Percentiles rank a stretch among this genome's conserved stretches.
These are phyloP conservation scores for Hylomyscus alleni DNA, from an alignment of 2,797 vertebrate genomes.

Conservation along the genomic window DNA sequence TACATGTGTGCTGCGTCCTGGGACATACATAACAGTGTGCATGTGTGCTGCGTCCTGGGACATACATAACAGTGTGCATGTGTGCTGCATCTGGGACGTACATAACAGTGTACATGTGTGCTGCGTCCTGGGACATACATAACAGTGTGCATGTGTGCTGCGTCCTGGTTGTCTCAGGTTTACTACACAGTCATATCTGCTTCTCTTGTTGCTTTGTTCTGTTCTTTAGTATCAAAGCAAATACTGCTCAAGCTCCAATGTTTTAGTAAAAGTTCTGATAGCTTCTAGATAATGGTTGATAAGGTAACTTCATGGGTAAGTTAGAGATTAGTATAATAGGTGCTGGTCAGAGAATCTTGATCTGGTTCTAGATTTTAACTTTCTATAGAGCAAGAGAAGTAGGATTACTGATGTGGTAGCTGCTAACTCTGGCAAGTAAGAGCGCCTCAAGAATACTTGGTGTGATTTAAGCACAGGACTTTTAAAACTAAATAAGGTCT, in stretches of 20 bases:
- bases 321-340: not conserved
- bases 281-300: slow-evolving; percentile 31
- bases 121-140: no score
- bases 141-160: not conserved
- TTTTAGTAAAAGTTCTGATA: slow-evolving; percentile 22
- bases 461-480: not conserved
- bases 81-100: not conserved
- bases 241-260: not conserved
- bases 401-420: not conserved
- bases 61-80: not conserved
- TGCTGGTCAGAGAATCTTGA: not conserved
- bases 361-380: slow-evolving; percentile 34
- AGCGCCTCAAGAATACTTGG: not conserved
- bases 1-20: not conserved
- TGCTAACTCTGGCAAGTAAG: not conserved
- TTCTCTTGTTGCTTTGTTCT: not conserved
- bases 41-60: not conserved
- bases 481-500: slow-evolving; percentile 40
- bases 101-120: not conserved
- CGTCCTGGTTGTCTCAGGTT: not conserved
- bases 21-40: not conserved
- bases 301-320: not conserved
- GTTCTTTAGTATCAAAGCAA: not conserved
- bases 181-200: not conserved
- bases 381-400: slow-evolving; percentile 2